phyloP scores from a whole-genome alignment of 2,113 vertebrate species.

The Paramisgurnus dabryanus region DNA sequence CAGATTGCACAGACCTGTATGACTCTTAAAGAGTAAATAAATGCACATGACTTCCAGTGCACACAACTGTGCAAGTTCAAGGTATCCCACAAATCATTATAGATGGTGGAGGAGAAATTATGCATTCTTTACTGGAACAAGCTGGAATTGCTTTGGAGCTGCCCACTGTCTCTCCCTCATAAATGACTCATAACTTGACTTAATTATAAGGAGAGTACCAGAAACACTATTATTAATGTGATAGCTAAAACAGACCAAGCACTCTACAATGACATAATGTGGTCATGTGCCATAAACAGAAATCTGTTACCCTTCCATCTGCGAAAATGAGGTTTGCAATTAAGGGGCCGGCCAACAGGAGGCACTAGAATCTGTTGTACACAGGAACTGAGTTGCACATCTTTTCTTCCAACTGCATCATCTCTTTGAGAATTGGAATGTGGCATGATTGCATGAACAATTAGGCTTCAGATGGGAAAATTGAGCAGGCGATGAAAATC shows the following conservation, averaged over 20 bases:
- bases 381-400: not conserved
- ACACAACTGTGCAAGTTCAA: not conserved
- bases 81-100: not conserved
- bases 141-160: conserved; percentile 5
- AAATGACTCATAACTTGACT: conserved; percentile 27
- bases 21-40: conserved; percentile 11
- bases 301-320: not conserved
- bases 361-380: conserved; percentile 41
- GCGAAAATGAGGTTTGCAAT: not conserved
- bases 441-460: conserved; percentile 41
- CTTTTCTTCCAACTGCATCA: conserved; percentile 15
- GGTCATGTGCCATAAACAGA: conserved; percentile 27
- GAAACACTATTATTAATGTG: conserved; percentile 31
- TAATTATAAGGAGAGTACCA: conserved; percentile 19
- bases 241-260: conserved; percentile 23
- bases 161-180: conserved; percentile 30
- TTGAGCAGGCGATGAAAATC: conserved; percentile 33
- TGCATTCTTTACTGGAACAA: conserved; percentile 20
- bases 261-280: conserved; percentile 23
- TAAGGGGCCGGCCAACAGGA: conserved; percentile 30
- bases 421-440: conserved; percentile 33
- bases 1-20: not conserved
- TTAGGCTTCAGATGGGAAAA: conserved; percentile 39
- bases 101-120: not conserved
- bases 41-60: not conserved